Evolutionary conservation across 2,888 invertebrate genomes (phyloP).

Genomic region (Chalcosyrphus nemorum): DNA sequence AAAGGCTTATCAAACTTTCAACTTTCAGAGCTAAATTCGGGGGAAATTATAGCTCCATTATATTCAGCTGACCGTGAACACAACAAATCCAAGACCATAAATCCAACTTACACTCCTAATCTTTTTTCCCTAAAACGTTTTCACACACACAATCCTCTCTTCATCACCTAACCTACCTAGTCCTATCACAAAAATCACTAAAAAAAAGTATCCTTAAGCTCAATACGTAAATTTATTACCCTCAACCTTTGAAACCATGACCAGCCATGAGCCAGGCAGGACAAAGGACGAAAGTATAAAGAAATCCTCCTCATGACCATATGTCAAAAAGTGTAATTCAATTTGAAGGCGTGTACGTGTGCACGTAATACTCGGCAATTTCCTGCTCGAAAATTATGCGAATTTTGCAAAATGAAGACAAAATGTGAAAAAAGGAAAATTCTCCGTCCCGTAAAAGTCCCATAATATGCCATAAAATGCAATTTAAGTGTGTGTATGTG

Average conservation of each 20-base stretch:
- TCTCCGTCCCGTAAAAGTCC: neutral
- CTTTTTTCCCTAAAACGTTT: constrained; percentile 1
- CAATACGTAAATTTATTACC: constrained; percentile 52
- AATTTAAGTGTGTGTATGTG: constrained; percentile 26
- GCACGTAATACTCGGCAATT: constrained; percentile 30
- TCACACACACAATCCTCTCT: neutral
- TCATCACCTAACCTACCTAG: constrained; percentile 6
- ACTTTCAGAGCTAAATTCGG: neutral
- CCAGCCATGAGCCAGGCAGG: neutral
- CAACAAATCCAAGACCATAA: constrained; percentile 30
- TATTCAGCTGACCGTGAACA: constrained; percentile 19
- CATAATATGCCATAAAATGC: constrained; percentile 44
- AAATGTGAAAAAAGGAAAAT: constrained; percentile 32
- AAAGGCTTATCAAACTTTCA: constrained; percentile 2
- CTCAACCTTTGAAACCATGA: constrained; percentile 13
- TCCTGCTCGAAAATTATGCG: constrained; percentile 52
- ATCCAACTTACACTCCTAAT: constrained; percentile 33
- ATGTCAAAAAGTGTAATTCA: constrained; percentile 59
- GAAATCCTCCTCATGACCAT: constrained; percentile 27
- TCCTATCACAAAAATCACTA: constrained; percentile 1
- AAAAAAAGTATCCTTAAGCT: constrained; percentile 32
- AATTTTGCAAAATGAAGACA: constrained; percentile 53
- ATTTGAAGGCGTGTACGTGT: constrained; percentile 52
- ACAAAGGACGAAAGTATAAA: neutral
- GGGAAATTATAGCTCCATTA: constrained; percentile 1